Percentiles rank a stretch among this genome's conserved stretches.
These are phyloP conservation scores for Molossus molossus DNA, from an alignment of 2,797 vertebrate species.

Conservation along the genomic window DNA sequence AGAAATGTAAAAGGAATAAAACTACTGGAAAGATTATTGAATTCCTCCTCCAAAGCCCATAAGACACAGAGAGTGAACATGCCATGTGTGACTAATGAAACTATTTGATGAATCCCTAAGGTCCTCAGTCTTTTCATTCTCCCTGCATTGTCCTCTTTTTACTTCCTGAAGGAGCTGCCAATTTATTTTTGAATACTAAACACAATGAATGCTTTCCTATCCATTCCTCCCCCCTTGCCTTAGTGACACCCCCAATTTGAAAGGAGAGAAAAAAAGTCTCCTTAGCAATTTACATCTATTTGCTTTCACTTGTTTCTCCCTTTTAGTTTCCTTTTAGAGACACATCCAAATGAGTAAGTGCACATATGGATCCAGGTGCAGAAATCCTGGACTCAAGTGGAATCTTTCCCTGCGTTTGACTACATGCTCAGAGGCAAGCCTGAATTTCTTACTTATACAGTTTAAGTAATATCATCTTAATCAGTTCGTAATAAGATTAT, in stretches of 20 bases:
- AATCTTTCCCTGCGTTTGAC: background rate
- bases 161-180: conserved; percentile 22
- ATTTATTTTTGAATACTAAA: conserved; percentile 66
- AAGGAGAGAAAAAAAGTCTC: background rate
- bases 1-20: conserved; percentile 33
- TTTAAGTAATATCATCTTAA: background rate
- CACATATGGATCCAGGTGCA: background rate
- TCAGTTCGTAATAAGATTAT: background rate
- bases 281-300: background rate
- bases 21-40: conserved; percentile 8
- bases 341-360: background rate
- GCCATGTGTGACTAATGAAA: conserved; percentile 22
- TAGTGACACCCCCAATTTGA: background rate
- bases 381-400: background rate
- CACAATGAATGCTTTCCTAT: background rate
- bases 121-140: background rate
- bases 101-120: background rate
- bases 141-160: background rate
- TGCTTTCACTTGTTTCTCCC: background rate
- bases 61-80: background rate
- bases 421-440: background rate
- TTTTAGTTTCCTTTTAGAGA: background rate
- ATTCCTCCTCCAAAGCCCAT: background rate
- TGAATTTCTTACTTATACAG: background rate
- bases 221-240: background rate